A percentile compares a stretch with the other conserved stretches of the same genome.
These are phyloP conservation scores for Tenthredo scrophulariae DNA, from an alignment of 2,888 invertebrate genomes.

Conservation along the genomic window DNA sequence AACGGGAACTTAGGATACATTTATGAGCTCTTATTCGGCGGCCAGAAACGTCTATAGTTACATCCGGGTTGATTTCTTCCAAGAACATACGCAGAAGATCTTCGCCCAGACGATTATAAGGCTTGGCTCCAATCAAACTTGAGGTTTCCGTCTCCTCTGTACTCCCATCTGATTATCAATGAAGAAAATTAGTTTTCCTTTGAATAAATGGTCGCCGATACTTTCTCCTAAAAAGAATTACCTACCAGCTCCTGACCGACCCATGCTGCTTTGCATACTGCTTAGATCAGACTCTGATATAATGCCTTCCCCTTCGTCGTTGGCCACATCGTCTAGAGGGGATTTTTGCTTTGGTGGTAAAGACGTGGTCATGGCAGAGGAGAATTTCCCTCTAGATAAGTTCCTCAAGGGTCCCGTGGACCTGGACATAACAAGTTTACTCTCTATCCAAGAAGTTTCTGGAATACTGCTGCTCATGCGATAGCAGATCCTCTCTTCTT, in stretches of 20 bases:
- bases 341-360: conserved; percentile 73
- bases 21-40: conserved; percentile 93
- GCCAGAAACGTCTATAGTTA: conserved; percentile 91
- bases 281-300: conserved; percentile 79
- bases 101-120: conserved; percentile 85
- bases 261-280: conserved; percentile 80
- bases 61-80: conserved; percentile 94
- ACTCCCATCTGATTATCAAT: conserved; percentile 72
- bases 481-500: conserved; percentile 74
- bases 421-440: conserved; percentile 82
- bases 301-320: conserved; percentile 73
- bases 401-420: conserved; percentile 80
- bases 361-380: conserved; percentile 73
- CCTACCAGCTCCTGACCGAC: conserved; percentile 78
- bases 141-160: conserved; percentile 79
- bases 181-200: conserved; percentile 31
- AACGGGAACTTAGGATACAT: conserved; percentile 94
- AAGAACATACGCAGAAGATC: conserved; percentile 94
- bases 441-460: conserved; percentile 85
- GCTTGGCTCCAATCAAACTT: conserved; percentile 73
- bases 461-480: conserved; percentile 86
- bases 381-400: conserved; percentile 66
- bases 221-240: conserved; percentile 62
- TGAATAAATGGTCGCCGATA: conserved; percentile 18
- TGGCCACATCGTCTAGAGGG: conserved; percentile 69